Evolutionary conservation across 2,797 vertebrate species (phyloP).

Genomic region (Phrynocephalus vlangalii): DNA sequence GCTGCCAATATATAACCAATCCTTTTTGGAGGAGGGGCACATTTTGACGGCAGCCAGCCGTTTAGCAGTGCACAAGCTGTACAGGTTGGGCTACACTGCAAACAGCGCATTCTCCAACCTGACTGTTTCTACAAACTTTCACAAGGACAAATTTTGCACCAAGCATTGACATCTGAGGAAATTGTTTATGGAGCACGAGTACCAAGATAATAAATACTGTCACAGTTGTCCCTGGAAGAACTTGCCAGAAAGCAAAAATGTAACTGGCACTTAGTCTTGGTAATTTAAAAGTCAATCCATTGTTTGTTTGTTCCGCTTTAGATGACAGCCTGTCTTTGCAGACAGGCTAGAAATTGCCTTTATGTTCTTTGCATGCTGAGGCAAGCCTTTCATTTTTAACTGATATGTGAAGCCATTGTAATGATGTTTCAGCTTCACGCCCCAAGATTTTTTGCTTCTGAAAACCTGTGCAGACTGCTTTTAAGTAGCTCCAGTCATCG

Average conservation of each 20-base stretch:
- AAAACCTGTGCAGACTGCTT: not conserved
- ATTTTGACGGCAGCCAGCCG: not conserved
- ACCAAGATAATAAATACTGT: conserved; percentile 8
- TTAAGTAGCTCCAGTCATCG: not conserved
- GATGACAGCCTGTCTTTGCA: conserved; percentile 26
- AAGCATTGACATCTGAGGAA: conserved; percentile 6
- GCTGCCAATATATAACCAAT: no score
- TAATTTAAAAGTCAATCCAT: conserved; percentile 28
- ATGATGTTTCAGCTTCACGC: conserved; percentile 31
- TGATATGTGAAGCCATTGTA: conserved; percentile 8
- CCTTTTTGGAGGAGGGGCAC: not conserved
- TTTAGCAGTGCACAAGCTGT: not conserved
- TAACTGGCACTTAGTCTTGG: conserved; percentile 7
- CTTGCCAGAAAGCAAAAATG: not conserved
- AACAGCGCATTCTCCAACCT: not conserved
- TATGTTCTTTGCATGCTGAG: conserved; percentile 5
- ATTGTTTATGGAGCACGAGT: conserved; percentile 12
- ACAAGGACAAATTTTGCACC: conserved; percentile 7
- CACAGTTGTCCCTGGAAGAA: conserved; percentile 8
- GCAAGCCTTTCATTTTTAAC: conserved; percentile 10
- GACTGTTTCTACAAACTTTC: not conserved
- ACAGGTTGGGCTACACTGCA: not conserved
- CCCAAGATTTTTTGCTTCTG: not conserved
- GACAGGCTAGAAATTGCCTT: conserved; percentile 31
- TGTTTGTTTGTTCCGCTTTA: conserved; percentile 11